Evolutionary conservation across 2,888 invertebrate species (phyloP).

Genomic region (Taenaris catops): DNA sequence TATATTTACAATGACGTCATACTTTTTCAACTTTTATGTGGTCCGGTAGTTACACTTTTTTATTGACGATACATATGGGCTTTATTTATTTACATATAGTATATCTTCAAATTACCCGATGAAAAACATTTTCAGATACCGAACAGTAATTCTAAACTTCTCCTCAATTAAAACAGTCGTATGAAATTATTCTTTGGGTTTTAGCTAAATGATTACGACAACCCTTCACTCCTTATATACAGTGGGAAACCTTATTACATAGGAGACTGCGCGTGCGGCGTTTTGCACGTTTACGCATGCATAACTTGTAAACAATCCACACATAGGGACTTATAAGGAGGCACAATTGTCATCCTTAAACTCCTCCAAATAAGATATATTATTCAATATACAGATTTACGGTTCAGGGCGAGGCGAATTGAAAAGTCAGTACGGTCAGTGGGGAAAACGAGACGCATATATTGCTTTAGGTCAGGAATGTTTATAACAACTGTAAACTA

Average conservation of each 20-base stretch:
- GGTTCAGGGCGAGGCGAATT: conserved; percentile 17
- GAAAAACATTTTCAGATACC: too few relatives aligned
- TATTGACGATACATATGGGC: too few relatives aligned
- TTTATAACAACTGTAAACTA: conserved; percentile 11
- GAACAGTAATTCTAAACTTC: too few relatives aligned
- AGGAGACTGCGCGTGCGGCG: conserved; percentile 18
- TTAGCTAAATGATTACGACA: too few relatives aligned
- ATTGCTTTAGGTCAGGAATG: conserved; percentile 51
- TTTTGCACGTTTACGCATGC: conserved; percentile 28
- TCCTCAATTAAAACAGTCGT: too few relatives aligned
- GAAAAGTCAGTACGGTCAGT: conserved; percentile 44
- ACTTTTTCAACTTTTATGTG: too few relatives aligned
- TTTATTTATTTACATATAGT: too few relatives aligned
- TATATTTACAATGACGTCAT: too few relatives aligned
- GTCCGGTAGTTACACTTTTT: too few relatives aligned
- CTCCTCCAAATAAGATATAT: conserved; percentile 8
- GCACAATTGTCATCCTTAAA: conserved; percentile 14
- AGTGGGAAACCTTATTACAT: conserved; percentile 21
- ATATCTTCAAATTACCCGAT: too few relatives aligned
- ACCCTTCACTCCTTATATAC: conserved; percentile 16
- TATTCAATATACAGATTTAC: too few relatives aligned
- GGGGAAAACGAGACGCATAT: conserved; percentile 40
- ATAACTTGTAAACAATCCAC: conserved; percentile 25
- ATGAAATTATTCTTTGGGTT: too few relatives aligned
- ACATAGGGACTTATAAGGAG: conserved; percentile 10